A percentile compares a stretch with the other conserved stretches of the same genome.
Evolutionary conservation across 2,888 invertebrate species (phyloP).

Genomic region (Watsonalla binaria): DNA sequence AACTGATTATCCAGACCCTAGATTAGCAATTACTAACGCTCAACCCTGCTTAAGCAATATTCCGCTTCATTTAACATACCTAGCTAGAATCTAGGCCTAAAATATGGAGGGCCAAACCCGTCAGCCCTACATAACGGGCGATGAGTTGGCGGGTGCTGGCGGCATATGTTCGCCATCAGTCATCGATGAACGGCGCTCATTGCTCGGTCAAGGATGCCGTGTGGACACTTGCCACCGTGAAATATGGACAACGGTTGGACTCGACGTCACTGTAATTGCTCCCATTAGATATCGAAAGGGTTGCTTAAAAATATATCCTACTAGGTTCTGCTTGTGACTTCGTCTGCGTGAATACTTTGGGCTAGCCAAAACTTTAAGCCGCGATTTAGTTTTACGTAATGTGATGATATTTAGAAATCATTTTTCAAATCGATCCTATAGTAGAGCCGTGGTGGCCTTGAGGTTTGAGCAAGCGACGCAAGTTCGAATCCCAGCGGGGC

Average conservation of each 20-base stretch:
- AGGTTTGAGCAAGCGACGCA: too few species aligned
- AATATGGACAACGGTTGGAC: constrained; percentile 24
- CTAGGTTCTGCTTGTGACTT: too few species aligned
- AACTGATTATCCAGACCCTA: not conserved
- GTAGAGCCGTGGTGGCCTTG: too few species aligned
- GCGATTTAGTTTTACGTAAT: too few species aligned
- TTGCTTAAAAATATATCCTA: not conserved
- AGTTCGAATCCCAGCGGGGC: too few species aligned
- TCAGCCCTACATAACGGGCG: constrained; percentile 46
- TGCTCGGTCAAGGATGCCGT: constrained; percentile 66
- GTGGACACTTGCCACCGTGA: constrained; percentile 54
- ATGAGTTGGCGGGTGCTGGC: constrained; percentile 65
- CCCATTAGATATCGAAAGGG: not conserved
- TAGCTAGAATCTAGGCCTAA: not conserved
- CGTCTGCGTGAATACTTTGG: too few species aligned
- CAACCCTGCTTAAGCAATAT: too few species aligned
- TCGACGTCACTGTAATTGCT: constrained; percentile 15
- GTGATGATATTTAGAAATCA: too few species aligned
- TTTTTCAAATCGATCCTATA: too few species aligned
- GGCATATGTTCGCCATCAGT: constrained; percentile 70
- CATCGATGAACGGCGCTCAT: constrained; percentile 62
- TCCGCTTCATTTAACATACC: not conserved
- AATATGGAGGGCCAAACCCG: not conserved
- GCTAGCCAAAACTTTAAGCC: too few species aligned
- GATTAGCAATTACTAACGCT: not conserved